Evolutionary conservation across 2,113 vertebrate genomes (phyloP).

Genomic region (Cryptomyrus ogoouensis): DNA sequence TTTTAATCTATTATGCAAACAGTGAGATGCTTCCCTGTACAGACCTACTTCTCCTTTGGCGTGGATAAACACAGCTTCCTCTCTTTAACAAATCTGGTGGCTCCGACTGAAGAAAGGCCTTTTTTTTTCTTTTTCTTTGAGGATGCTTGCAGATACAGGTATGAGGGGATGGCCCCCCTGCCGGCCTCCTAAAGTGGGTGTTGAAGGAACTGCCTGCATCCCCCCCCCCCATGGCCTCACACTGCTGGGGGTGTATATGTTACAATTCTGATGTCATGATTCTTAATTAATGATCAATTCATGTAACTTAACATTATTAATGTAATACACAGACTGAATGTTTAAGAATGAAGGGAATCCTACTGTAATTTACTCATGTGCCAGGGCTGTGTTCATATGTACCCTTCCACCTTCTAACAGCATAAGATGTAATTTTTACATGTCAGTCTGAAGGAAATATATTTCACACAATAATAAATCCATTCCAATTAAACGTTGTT

Average conservation of each 20-base stretch:
- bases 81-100: conserved; percentile 87
- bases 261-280: not conserved
- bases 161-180: not conserved
- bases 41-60: conserved; percentile 83
- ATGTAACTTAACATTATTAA: not conserved
- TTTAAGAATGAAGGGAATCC: not conserved
- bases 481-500: not conserved
- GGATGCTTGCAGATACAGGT: not conserved
- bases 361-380: not conserved
- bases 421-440: not conserved
- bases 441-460: not conserved
- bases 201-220: not conserved
- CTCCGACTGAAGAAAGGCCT: conserved; percentile 63
- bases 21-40: conserved; percentile 99
- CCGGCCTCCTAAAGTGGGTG: not conserved
- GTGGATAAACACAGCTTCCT: conserved; percentile 86
- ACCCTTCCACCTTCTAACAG: not conserved
- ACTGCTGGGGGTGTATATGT: not conserved
- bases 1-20: conserved; percentile 99
- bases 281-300: not conserved
- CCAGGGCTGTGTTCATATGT: not conserved
- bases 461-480: not conserved
- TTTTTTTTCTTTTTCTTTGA: conserved; percentile 26
- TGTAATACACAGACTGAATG: not conserved
- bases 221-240: not conserved